Evolutionary conservation across 2,113 vertebrate genomes (phyloP).

Genomic region (Cnemophilus loriae): DNA sequence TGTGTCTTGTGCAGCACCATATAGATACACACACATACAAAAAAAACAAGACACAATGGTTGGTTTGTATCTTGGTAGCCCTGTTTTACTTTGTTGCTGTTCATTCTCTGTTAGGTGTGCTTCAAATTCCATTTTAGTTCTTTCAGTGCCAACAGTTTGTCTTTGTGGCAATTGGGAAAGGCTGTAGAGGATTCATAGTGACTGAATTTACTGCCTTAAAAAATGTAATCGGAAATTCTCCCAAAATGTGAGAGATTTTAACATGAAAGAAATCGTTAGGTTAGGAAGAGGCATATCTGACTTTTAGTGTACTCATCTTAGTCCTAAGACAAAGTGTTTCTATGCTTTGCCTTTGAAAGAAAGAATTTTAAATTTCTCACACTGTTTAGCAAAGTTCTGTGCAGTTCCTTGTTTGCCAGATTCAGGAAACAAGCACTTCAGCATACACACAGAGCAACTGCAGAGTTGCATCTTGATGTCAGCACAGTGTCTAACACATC

Average conservation of each 20-base stretch:
- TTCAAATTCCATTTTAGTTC: not conserved
- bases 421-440: not conserved
- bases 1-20: not conserved
- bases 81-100: not conserved
- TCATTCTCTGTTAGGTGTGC: not conserved
- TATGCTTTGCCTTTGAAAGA: not conserved
- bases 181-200: not conserved
- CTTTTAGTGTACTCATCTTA: not conserved
- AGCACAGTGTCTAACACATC: not conserved
- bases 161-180: not conserved
- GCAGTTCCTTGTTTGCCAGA: not conserved
- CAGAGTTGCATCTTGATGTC: not conserved
- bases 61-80: not conserved
- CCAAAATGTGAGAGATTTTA: not conserved
- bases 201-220: not conserved
- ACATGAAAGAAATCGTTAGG: not conserved
- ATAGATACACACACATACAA: fast-evolving
- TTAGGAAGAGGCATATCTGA: not conserved
- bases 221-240: not conserved
- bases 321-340: not conserved
- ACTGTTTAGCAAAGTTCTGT: not conserved
- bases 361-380: not conserved
- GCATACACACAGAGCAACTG: not conserved
- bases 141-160: not conserved
- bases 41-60: not conserved